Conservation (phyloP, 2,113 vertebrate genomes). For the western clawed frog (Xenopus tropicalis) region UCB_Xtro_10.0 CM004444.2:47904001-47904500, state of each 20-base stretch:
- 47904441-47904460: neutral
- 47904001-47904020: too few species aligned
- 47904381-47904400: neutral
- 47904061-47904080: too few species aligned
- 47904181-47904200: too few species aligned
- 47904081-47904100: too few species aligned
- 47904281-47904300: conserved; percentile 33
- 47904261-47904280: conserved; percentile 49
- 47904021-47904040: too few species aligned
- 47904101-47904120: too few species aligned
- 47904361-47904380: conserved; percentile 31
- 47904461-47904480: neutral
- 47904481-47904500: neutral
- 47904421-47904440: neutral
- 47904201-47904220: too few species aligned
- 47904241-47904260: conserved; percentile 39
- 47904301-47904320: conserved; percentile 43
- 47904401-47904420: neutral
- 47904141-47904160: too few species aligned
- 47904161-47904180: too few species aligned
- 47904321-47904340: conserved; percentile 45
- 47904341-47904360: conserved; percentile 1
- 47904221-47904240: too few species aligned
- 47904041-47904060: too few species aligned
- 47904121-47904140: too few species aligned